Conservation (phyloP, 2,888 invertebrate genomes). For the Dynastes maya region DNA sequence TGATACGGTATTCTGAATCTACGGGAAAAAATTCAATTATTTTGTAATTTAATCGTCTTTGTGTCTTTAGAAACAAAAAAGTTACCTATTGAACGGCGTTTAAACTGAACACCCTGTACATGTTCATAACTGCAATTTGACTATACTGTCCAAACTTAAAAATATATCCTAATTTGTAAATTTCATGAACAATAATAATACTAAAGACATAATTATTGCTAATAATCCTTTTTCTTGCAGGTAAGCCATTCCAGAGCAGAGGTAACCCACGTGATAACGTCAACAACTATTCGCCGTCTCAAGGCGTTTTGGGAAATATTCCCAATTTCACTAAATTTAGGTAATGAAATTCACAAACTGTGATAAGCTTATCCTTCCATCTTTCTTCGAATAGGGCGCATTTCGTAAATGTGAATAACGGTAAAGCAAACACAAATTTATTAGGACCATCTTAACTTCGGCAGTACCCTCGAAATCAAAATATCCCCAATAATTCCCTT, state of each 20-base stretch:
- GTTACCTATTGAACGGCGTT: too few relatives aligned
- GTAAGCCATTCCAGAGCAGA: conserved; percentile 3
- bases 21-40: too few relatives aligned
- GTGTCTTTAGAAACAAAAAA: too few relatives aligned
- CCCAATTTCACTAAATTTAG: conserved; percentile 13
- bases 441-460: conserved; percentile 17
- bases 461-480: conserved; percentile 31
- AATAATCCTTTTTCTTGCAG: conserved; percentile 9
- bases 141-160: too few relatives aligned
- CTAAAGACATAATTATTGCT: background rate
- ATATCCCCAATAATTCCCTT: background rate
- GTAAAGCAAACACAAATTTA: conserved; percentile 35
- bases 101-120: too few relatives aligned
- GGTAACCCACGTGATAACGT: too few relatives aligned
- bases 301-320: background rate
- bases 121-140: too few relatives aligned
- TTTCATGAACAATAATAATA: background rate
- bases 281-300: too few relatives aligned
- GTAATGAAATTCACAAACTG: conserved; percentile 24
- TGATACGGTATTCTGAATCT: too few relatives aligned
- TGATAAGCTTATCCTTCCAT: conserved; percentile 7
- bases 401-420: too few relatives aligned
- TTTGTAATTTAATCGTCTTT: too few relatives aligned
- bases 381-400: background rate
- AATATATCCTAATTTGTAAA: background rate